Base-by-base conservation (phyloP, 2,888 invertebrate genomes). In the Dicycla oo region DNA sequence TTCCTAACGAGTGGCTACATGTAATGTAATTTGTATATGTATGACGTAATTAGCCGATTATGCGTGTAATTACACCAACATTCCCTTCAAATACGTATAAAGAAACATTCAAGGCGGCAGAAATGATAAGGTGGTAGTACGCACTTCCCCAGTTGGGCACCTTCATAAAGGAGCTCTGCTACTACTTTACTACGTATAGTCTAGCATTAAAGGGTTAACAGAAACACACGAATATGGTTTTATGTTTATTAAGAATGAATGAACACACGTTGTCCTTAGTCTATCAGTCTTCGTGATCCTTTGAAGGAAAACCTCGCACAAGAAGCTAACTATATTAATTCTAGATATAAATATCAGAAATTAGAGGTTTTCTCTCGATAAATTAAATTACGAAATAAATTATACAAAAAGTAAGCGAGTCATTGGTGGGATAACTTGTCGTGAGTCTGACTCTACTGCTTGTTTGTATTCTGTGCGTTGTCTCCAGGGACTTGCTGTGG, bases 241-340 rank as follows among this genome's bases (percentile, higher is more conserved):
- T 86, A 86, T 86, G 78, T 90, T 89, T 91, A 89, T 89, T 88
- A 86, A 85, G 84, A 89, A 87, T 86, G 83, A 87, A 88, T 86
- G 84, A 87, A 88, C 87, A 86, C 80, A 88, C 86, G 84, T 78
- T 72, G 79, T 73, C 75, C 88, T 90, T 90, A 91, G 78, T 87
- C 92, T 93, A 94, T 95, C 95, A 95, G 95, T 95, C 94, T 94
- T 94, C 84, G 71, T 84, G 74, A 86, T 80, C 66, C 71, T 81
- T 73, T 81, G 62, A 75, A 63, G 58, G 62, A 79, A 86, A 84
- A 78, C 71, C 74, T 81, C 72, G 69, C 60, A 62, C 67, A 71
- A 61, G 69, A 63, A 60, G 67, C 38, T 65, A 65, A 61, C n/a
- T 49, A 62, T n/a, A 58, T 65, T 53, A 78, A 68, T 65, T 57